These are phyloP conservation scores for Clunio marinus DNA, from an alignment of 2,888 invertebrate species.

Conservation along the genomic window DNA sequence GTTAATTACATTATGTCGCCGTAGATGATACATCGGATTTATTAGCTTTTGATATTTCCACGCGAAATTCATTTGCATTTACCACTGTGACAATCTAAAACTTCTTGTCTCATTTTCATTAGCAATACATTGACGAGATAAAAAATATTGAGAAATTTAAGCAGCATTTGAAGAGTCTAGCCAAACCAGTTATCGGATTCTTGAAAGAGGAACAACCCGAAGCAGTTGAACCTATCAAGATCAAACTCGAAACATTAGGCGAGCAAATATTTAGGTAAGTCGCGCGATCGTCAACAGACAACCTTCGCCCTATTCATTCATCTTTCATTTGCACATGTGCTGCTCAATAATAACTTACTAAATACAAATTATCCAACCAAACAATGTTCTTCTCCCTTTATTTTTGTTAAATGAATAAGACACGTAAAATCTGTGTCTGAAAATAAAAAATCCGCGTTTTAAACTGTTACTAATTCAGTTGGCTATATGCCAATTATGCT, in stretches of 20 bases:
- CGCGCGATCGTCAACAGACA: not conserved
- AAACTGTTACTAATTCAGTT: slow-evolving; percentile 20
- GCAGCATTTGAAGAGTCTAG: slow-evolving; percentile 65
- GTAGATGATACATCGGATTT: not conserved
- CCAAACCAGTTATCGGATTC: slow-evolving; percentile 66
- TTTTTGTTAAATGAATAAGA: not conserved
- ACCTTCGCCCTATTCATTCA: not conserved
- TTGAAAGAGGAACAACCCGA: slow-evolving; percentile 64
- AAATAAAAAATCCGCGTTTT: slow-evolving; percentile 25
- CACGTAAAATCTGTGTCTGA: slow-evolving; percentile 16
- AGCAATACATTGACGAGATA: slow-evolving; percentile 73
- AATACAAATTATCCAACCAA: too few relatives aligned
- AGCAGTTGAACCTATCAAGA: slow-evolving; percentile 64
- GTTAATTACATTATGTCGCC: slow-evolving; percentile 12
- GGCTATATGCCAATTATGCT: slow-evolving; percentile 38
- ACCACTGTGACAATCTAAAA: too few relatives aligned
- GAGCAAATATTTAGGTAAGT: slow-evolving; percentile 49
- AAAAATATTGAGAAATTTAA: slow-evolving; percentile 57
- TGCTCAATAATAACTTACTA: not conserved
- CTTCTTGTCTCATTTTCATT: slow-evolving; percentile 43
- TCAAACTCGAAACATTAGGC: slow-evolving; percentile 64
- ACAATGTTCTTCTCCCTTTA: not conserved
- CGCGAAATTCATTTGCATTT: slow-evolving; percentile 15
- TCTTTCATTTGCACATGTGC: not conserved
- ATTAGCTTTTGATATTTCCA: not conserved